These are phyloP conservation scores for Dinoponera quadriceps DNA, from an alignment of 1,140 invertebrate species.

Conservation along the genomic window DNA sequence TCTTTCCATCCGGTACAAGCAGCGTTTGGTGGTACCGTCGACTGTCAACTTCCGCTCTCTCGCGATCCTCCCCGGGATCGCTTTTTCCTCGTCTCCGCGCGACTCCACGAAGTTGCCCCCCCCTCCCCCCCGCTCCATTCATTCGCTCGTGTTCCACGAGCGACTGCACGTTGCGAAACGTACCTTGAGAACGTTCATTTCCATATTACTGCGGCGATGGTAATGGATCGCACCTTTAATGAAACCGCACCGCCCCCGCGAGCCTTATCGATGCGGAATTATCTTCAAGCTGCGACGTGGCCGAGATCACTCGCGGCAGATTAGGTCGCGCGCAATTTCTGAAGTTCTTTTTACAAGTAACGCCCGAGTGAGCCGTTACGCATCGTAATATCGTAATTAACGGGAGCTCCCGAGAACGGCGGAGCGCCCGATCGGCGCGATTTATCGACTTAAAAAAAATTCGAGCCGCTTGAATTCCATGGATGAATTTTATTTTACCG, in stretches of 20 bases:
- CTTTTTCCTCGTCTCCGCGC: slow-evolving; percentile 29
- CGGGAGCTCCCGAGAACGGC: too few relatives aligned
- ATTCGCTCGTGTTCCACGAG: neutral
- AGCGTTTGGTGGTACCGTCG: neutral
- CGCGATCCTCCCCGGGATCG: slow-evolving; percentile 35
- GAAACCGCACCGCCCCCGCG: slow-evolving; percentile 20
- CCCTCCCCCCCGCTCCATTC: slow-evolving; percentile 44
- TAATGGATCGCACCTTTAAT: slow-evolving; percentile 58
- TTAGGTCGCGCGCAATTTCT: slow-evolving; percentile 28
- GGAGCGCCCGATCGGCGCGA: too few relatives aligned
- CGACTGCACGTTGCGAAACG: neutral
- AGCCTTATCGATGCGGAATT: slow-evolving; percentile 45
- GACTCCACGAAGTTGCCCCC: slow-evolving; percentile 61
- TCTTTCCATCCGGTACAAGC: slow-evolving; percentile 1
- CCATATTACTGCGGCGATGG: slow-evolving; percentile 44
- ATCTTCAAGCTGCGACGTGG: slow-evolving; percentile 1
- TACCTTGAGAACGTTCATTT: slow-evolving; percentile 37
- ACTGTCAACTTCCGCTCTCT: slow-evolving; percentile 1
- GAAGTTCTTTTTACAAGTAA: slow-evolving; percentile 27
- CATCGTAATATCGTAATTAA: neutral
- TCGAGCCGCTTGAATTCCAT: neutral
- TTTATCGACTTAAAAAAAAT: too few relatives aligned
- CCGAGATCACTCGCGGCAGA: neutral
- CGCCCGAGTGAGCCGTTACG: neutral
- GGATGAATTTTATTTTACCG: neutral